A percentile compares a stretch with the other conserved stretches of the same genome.
These are phyloP conservation scores for Pseudeuparius sepicola DNA, from an alignment of 2,888 invertebrate species.

Conservation along the genomic window DNA sequence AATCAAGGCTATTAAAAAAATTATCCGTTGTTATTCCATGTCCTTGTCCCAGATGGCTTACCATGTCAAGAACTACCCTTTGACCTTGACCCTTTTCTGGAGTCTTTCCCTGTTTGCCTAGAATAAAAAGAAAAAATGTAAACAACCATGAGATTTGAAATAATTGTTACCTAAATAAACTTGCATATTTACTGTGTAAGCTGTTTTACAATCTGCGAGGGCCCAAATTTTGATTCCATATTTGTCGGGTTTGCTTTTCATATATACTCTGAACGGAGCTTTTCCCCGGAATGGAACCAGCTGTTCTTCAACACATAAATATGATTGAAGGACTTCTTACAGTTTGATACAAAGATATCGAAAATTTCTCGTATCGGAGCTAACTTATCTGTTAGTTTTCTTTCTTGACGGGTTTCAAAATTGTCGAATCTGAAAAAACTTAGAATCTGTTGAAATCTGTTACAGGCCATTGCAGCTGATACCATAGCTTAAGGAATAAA, in stretches of 20 bases:
- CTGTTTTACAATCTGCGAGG: slow-evolving; percentile 14
- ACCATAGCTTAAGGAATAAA: no score
- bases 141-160: no score
- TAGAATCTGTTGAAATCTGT: slow-evolving; percentile 7
- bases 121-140: no score
- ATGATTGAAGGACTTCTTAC: slow-evolving; percentile 16
- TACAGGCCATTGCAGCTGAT: no score
- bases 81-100: slow-evolving; percentile 9
- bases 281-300: slow-evolving; percentile 16
- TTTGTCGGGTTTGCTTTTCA: slow-evolving; percentile 18
- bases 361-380: slow-evolving; percentile 8
- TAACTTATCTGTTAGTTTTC: slow-evolving; percentile 10
- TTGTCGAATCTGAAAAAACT: slow-evolving; percentile 14
- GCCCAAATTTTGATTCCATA: no score
- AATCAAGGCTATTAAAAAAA: slow-evolving; percentile 35
- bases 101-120: slow-evolving; percentile 5
- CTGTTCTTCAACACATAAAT: slow-evolving; percentile 19
- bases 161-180: slow-evolving; percentile 10
- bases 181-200: slow-evolving; percentile 14
- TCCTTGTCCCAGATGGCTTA: slow-evolving; percentile 11
- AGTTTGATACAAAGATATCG: no score
- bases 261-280: slow-evolving; percentile 17
- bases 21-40: slow-evolving; percentile 16
- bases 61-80: slow-evolving; percentile 14
- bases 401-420: slow-evolving; percentile 15